Percentiles rank a stretch among this genome's conserved stretches.
Evolutionary conservation across 1,140 invertebrate genomes (phyloP).

Genomic region (Sitophilus oryzae): DNA sequence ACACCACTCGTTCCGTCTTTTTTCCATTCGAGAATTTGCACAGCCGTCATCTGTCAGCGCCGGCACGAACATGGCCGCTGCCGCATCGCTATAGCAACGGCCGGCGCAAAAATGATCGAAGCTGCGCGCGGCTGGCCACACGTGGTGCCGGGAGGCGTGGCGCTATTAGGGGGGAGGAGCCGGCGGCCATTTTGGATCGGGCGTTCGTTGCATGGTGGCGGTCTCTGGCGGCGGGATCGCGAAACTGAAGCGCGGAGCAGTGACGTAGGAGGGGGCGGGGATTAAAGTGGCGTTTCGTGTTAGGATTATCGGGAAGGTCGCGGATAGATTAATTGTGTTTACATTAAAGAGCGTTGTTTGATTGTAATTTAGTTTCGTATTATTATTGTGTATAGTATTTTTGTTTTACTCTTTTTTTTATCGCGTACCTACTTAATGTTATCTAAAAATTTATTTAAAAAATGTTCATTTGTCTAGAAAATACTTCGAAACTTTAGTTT

Average conservation of each 20-base stretch:
- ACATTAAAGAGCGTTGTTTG: too few relatives aligned
- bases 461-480: too few relatives aligned
- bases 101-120: neutral
- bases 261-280: too few relatives aligned
- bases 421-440: too few relatives aligned
- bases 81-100: neutral
- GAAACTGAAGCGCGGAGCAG: neutral
- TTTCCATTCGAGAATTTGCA: neutral
- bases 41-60: neutral
- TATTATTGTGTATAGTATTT: too few relatives aligned
- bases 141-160: neutral
- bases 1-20: neutral
- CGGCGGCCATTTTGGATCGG: neutral
- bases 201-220: neutral
- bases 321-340: too few relatives aligned
- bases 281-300: too few relatives aligned
- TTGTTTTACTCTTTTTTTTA: too few relatives aligned
- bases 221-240: neutral
- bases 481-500: too few relatives aligned
- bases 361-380: too few relatives aligned
- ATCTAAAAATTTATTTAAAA: too few relatives aligned
- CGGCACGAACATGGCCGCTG: neutral
- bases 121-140: neutral
- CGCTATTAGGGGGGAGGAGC: neutral
- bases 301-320: too few relatives aligned